Base-by-base conservation (phyloP, 1,140 invertebrate genomes). In the Drosophila dunni region DNA sequence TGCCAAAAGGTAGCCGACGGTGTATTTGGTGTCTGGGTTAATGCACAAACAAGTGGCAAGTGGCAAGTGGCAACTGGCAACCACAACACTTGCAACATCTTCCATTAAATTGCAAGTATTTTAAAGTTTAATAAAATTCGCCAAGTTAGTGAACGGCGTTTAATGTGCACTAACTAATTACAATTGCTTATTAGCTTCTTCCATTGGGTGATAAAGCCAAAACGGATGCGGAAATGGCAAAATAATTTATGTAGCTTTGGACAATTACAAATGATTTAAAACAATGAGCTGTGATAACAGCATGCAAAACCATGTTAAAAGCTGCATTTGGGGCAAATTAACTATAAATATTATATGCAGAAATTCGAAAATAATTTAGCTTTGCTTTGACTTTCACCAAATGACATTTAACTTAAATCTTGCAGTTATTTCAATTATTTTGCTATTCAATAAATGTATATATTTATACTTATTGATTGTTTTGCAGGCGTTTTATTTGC, bases 21-120 rank as follows among this genome's bases (percentile, higher is more conserved):
- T 69, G 71, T 34, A 44, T 33, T 56, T 56, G 51, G 57, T 63
- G 71, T 69, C 57, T 62, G 44, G 71, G 65, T 44, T 74, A 74
- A 74, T 69, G 65, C 57, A 69, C 65, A 74, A 69, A 69, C 65
- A 74, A 74, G 58, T 69, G 50, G 56, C 42, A 56, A 42, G 1
- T 9, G 33, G 11, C 11, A 29, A 36, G 13, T 54, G 34, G 33
- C 24, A 50, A 20, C 17, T 20, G 57, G 42, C 45, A 46, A 11
- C 24, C 51, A 34, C 36, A 17, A 72, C 33, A 50, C 17, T 42
- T 40, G 11, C 36, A 50, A 46, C 29, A 15, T 42, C 34, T 36
- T 17, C 17, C 15, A 62, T 48, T 29, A 57, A 42, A 44, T 29
- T 57, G 38, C 17, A 29, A 44, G 15, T 40, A 40, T 40, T 40